These are phyloP conservation scores for Lamellibrachia luymesi DNA, from an alignment of 1,140 invertebrate species.

Conservation along the genomic window DNA sequence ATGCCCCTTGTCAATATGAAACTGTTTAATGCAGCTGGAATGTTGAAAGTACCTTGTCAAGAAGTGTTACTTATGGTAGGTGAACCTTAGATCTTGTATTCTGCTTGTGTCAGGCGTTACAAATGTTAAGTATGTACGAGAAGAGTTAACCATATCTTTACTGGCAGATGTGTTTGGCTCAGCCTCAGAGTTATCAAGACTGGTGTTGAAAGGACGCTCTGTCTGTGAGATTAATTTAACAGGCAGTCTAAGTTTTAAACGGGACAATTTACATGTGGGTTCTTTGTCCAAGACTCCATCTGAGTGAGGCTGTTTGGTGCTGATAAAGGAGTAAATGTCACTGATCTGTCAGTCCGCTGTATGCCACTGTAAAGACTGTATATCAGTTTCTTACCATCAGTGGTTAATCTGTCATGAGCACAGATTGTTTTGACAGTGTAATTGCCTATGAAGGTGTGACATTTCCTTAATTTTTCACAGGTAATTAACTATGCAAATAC, in stretches of 20 bases:
- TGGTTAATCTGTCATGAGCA: neutral
- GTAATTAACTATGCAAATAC: neutral
- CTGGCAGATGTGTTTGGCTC: neutral
- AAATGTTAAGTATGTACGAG: neutral
- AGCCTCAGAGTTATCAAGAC: neutral
- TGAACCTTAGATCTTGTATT: neutral
- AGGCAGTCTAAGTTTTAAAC: neutral
- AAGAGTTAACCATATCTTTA: neutral
- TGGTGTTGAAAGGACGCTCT: neutral
- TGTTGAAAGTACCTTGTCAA: neutral
- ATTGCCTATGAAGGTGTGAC: neutral
- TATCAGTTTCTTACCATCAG: neutral
- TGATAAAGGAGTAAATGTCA: neutral
- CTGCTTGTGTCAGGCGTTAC: neutral
- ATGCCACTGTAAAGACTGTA: neutral
- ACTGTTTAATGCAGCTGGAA: neutral
- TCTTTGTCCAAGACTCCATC: neutral
- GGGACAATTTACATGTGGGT: neutral
- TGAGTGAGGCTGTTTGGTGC: neutral
- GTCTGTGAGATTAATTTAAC: neutral
- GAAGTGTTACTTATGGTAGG: neutral
- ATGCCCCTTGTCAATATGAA: neutral
- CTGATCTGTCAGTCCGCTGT: neutral
- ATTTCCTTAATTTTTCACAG: neutral
- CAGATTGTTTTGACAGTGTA: neutral